Conservation (phyloP, 2,113 vertebrate species). For the Macroglossus sobrinus region DNA sequence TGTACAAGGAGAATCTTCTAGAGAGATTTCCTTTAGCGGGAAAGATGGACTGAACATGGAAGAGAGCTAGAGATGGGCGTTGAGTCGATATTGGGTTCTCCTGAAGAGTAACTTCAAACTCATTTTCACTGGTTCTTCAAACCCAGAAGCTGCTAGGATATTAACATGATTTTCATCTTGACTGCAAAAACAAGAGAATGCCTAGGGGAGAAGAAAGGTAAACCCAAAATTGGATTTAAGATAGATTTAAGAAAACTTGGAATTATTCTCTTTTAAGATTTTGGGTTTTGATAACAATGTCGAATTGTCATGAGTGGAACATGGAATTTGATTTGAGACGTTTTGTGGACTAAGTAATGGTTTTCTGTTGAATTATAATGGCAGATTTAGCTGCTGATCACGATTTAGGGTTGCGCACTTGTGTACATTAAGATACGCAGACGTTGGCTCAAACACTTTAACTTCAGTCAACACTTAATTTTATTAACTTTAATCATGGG, state of each 20-base stretch:
- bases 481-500: background rate
- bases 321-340: background rate
- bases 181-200: background rate
- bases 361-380: background rate
- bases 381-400: background rate
- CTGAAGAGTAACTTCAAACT: background rate
- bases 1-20: background rate
- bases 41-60: background rate
- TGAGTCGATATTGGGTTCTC: background rate
- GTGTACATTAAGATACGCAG: background rate
- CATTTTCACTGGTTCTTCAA: background rate
- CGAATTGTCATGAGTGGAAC: background rate
- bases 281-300: background rate
- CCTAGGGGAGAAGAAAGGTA: background rate
- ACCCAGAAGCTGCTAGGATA: background rate
- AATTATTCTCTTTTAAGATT: background rate
- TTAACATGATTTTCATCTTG: background rate
- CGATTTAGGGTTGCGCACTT: background rate
- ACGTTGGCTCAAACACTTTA: background rate
- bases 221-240: background rate
- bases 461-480: background rate
- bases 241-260: background rate
- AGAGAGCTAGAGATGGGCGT: background rate
- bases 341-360: background rate
- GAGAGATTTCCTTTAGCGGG: background rate